Conservation (phyloP, 2,888 invertebrate genomes). For the Allophyes oxyacanthae region DNA sequence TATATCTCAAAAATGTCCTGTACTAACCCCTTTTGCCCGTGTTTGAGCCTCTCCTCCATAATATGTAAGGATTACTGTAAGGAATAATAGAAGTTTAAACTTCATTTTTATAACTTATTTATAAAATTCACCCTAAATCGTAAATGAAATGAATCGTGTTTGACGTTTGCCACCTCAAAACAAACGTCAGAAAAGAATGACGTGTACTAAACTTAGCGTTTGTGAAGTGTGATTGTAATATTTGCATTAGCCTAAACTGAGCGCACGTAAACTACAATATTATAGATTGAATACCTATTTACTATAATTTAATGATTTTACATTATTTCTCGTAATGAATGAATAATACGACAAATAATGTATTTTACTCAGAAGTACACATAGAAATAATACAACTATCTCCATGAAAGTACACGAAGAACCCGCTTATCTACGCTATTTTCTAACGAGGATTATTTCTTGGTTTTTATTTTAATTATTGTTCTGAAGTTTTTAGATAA, state of each 20-base stretch:
- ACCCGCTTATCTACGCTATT: no score
- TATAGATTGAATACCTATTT: no score
- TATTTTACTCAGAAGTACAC: no score
- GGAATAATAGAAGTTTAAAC: conserved; percentile 74
- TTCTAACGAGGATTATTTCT: no score
- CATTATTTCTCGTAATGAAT: no score
- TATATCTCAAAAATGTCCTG: conserved; percentile 1
- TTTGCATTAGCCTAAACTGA: not conserved
- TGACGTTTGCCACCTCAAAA: conserved; percentile 57
- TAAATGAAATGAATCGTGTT: conserved; percentile 7
- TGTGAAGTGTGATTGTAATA: conserved; percentile 1
- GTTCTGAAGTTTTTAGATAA: no score
- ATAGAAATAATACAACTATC: no score
- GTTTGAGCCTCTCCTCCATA: conserved; percentile 81
- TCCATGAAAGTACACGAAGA: no score
- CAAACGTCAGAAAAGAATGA: conserved; percentile 52
- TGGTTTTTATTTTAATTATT: no score
- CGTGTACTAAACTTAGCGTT: conserved; percentile 47
- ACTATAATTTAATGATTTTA: no score
- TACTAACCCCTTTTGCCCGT: conserved; percentile 80
- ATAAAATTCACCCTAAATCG: conserved; percentile 5
- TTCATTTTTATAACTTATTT: conserved; percentile 71
- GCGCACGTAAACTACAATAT: no score
- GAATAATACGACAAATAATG: no score
- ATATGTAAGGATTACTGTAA: conserved; percentile 77